A percentile compares a stretch with the other conserved stretches of the same genome.
phyloP scores from a whole-genome alignment of 2,797 vertebrate genomes.

The Parambassis ranga region DNA sequence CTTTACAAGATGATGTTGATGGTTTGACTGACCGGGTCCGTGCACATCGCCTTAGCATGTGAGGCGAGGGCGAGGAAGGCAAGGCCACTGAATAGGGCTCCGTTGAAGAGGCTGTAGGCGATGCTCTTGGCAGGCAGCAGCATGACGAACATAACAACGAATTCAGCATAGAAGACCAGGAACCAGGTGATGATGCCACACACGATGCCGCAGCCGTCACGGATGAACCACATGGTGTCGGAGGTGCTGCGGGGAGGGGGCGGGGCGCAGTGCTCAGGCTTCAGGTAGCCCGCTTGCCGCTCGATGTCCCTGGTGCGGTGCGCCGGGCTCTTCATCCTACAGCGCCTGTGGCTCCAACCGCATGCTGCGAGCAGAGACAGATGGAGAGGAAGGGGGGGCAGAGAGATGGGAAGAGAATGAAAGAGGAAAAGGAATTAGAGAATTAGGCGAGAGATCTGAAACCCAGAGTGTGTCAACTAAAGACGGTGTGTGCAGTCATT shows the following conservation, averaged over 20 bases:
- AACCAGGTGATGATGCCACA: conserved; percentile 96
- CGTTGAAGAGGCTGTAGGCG: conserved; percentile 90
- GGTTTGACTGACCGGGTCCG: conserved; percentile 86
- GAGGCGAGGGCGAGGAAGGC: conserved; percentile 94
- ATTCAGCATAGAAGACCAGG: conserved; percentile 95
- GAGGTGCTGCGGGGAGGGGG: conserved; percentile 81
- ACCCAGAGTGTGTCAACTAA: background rate
- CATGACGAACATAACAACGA: conserved; percentile 96
- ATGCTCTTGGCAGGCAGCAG: conserved; percentile 89
- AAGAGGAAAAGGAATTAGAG: background rate
- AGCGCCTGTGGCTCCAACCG: conserved; percentile 79
- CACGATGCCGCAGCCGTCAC: conserved; percentile 94
- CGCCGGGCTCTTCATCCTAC: conserved; percentile 84
- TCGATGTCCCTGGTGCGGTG: conserved; percentile 95
- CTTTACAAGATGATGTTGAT: no score
- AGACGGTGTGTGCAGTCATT: background rate
- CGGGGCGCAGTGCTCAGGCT: conserved; percentile 90
- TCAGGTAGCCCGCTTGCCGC: conserved; percentile 93
- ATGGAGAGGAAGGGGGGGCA: conserved; percentile 10
- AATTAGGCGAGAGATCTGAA: background rate
- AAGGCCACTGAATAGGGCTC: conserved; percentile 90
- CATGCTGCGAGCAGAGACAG: conserved; percentile 76
- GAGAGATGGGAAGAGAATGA: background rate
- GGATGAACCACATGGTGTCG: conserved; percentile 96
- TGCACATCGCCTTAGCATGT: conserved; percentile 95